Evolutionary conservation across 2,113 vertebrate species (phyloP), one percentile per base, ranked within the genome.

Genomic region (Smithornis capensis): DNA sequence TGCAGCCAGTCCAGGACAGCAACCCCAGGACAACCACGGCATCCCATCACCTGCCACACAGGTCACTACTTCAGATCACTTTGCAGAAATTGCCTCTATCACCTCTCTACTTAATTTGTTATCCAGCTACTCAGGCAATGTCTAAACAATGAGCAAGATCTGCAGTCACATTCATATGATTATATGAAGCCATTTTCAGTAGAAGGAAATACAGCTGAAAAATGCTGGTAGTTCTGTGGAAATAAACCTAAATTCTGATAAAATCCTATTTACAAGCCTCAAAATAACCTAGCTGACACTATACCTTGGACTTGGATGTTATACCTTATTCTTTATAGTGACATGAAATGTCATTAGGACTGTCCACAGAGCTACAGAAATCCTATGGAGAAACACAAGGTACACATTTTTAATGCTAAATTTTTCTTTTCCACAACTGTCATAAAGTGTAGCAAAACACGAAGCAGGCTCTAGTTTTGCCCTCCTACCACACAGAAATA

Each of bases 21-120:
- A 13, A 6, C 14, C 19, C 10, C 11, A 28, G 16, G 3, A 2
- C 8, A 5, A 1, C 0, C 2, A 0, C 2, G n/a, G 2, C 13
- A n/a, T n/a, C 28, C 22, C 60, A 7, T 2, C 12, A 7, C 11
- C 38, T 5, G 0, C 2, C 3, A 8, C 53, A 4, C 22, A 38
- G 35, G 2, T 2, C 10, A 19, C 14, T 0, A 6, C 1, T 47
- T 10, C 62, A 74, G 23, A 56, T 2, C 23, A 2, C 56, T 40
- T 19, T 18, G 74, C 57, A 31, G 5, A n/a, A 55, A n/a, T 2
- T 5, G 3, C 10, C 15, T 5, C 0, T 5, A 0, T 53, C 13
- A 42, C 0, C 1, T 44, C 19, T 1, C 10, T 5, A 19, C 5
- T 37, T 35, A 2, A 42, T 14, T 47, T 74, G 11, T 57, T 11